phyloP scores from a whole-genome alignment of 2,113 vertebrate genomes.

The Camelus bactrianus region DNA sequence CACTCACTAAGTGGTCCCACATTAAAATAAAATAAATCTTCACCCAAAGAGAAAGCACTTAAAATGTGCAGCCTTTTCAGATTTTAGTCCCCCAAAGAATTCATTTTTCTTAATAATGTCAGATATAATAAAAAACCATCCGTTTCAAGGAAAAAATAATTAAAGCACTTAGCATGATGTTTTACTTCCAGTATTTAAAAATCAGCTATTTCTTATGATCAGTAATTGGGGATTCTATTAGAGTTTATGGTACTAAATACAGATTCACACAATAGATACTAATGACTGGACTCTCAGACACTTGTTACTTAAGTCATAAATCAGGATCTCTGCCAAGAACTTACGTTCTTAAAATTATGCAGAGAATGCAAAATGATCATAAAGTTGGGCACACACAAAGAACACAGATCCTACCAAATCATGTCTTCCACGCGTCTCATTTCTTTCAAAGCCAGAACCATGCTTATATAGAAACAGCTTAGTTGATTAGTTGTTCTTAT shows the following conservation, averaged over 20 bases:
- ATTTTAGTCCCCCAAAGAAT: slow-evolving; percentile 67
- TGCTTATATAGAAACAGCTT: neutral
- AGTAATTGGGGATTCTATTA: slow-evolving; percentile 78
- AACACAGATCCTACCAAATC: neutral
- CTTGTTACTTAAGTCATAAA: slow-evolving; percentile 60
- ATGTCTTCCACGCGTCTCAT: neutral
- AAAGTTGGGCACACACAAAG: neutral
- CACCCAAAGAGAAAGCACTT: slow-evolving; percentile 68
- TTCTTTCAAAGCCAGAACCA: slow-evolving; percentile 5
- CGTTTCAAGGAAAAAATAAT: slow-evolving; percentile 72
- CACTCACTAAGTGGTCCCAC: slow-evolving; percentile 80
- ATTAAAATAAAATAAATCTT: slow-evolving; percentile 86
- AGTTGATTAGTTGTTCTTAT: neutral
- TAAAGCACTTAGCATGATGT: slow-evolving; percentile 70
- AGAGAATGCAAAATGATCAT: slow-evolving; percentile 46
- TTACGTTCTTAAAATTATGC: slow-evolving; percentile 52
- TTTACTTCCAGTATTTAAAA: slow-evolving; percentile 78
- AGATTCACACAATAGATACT: slow-evolving; percentile 71
- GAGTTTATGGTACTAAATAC: slow-evolving; percentile 71
- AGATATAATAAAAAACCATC: slow-evolving; percentile 80
- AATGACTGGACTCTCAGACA: slow-evolving; percentile 67
- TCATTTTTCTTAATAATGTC: slow-evolving; percentile 74
- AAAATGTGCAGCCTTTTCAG: slow-evolving; percentile 69
- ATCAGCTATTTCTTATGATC: slow-evolving; percentile 73
- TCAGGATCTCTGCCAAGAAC: slow-evolving; percentile 61